These are phyloP conservation scores for Aproaerema taeniolella DNA, from an alignment of 2,888 invertebrate genomes.

Conservation along the genomic window DNA sequence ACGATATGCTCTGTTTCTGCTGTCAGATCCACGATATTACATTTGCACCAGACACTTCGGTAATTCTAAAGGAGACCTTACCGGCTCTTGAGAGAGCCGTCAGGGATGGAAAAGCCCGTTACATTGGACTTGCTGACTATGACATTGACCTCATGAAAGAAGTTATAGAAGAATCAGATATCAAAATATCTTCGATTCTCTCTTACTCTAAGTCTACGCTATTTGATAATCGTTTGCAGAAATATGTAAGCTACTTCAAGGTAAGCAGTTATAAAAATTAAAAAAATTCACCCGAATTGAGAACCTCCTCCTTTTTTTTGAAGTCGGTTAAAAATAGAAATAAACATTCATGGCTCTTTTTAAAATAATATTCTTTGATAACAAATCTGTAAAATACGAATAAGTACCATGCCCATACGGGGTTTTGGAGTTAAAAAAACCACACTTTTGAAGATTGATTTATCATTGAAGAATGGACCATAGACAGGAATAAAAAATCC, in stretches of 20 bases:
- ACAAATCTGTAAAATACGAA: too few relatives aligned
- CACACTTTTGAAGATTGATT: too few relatives aligned
- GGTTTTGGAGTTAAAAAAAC: too few relatives aligned
- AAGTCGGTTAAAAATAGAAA: too few relatives aligned
- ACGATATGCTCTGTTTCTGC: too few relatives aligned
- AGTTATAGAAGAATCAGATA: conserved; percentile 80
- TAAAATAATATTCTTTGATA: too few relatives aligned
- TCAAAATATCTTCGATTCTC: conserved; percentile 83
- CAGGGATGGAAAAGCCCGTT: conserved; percentile 83
- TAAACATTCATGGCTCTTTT: too few relatives aligned
- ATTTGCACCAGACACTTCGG: conserved; percentile 85
- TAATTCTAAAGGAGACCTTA: conserved; percentile 90
- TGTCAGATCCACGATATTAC: conserved; percentile 96
- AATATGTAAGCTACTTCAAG: conserved; percentile 86
- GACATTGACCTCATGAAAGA: conserved; percentile 86
- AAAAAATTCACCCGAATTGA: too few relatives aligned
- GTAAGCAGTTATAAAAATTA: conserved; percentile 64
- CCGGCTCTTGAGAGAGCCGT: conserved; percentile 88
- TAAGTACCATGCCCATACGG: too few relatives aligned
- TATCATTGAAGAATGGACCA: too few relatives aligned
- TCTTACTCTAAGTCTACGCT: conserved; percentile 89
- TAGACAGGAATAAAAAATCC: too few relatives aligned
- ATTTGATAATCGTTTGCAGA: conserved; percentile 85
- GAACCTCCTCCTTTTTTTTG: too few relatives aligned
- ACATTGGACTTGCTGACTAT: conserved; percentile 93